Evolutionary conservation across 1,140 invertebrate genomes (phyloP), one percentile per base, ranked within the genome.

Genomic region (Himalopsyche phryganea): DNA sequence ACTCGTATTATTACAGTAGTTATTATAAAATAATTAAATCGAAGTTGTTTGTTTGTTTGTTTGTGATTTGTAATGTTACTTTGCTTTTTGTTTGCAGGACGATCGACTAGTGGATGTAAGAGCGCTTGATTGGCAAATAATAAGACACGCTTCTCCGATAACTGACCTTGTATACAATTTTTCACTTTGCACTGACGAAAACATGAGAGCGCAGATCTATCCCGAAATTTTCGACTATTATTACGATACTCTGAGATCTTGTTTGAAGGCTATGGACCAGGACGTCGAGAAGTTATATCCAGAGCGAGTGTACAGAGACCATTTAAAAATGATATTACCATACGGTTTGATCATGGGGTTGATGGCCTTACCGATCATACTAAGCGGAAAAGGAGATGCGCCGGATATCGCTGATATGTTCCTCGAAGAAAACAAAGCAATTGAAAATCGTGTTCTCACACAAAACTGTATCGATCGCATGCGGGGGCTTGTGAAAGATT

Each of bases 91-190:
- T 2, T 60, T 61, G 17, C 52, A 61, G 59, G 42, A 57, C n/a
- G 33, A 50, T 11, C 47, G 48, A 40, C 66, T 69, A 19, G 58
- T 51, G 14, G 65, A 70, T 15, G 50, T 72, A 5, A 67, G 62
- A 13, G 71, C 77, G 18, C 11, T 79, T 20, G 77, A 78, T 48
- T 76, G 75, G 56, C 77, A 78, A 68, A 47, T 77, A 6, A 62
- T 50, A 42, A 69, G 77, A 48, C 72, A 68, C 35, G 63, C 68
- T 4, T 76, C 77, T 14, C 67, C 76, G 7, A 65, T 65, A 11
- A 65, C 69, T n/a, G 79, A 81, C 55, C 54, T 81, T n/a, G 44
- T 66, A 4, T 80, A 78, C 40, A 70, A 77, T 47, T 41, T 81
- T 6, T 75, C 71, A 47, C 69, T 69, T 13, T 74, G 75, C 28